These are phyloP conservation scores for Actinemys pallida DNA, from an alignment of 2,113 vertebrate genomes.

Conservation along the genomic window DNA sequence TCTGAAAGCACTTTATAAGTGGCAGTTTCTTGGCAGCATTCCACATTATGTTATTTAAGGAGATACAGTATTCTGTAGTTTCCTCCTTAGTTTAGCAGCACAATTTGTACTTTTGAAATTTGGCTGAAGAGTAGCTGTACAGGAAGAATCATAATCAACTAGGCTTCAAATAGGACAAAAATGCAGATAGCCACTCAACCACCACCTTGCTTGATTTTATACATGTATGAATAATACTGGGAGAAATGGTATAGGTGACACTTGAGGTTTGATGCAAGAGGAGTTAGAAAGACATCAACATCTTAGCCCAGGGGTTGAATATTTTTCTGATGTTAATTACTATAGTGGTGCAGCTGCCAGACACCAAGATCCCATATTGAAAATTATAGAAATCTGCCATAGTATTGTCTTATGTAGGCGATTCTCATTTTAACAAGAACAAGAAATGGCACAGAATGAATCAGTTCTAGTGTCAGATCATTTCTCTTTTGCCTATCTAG, in stretches of 20 bases:
- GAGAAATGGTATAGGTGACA: neutral
- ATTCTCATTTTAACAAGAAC: neutral
- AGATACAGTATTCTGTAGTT: neutral
- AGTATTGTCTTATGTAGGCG: neutral
- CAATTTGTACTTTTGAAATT: neutral
- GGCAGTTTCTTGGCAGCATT: neutral
- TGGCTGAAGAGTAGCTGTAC: neutral
- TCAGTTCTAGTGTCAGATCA: fast-evolving
- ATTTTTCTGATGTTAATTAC: neutral
- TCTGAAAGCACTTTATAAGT: neutral
- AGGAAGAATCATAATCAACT: neutral
- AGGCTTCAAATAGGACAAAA: neutral
- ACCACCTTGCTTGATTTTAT: neutral
- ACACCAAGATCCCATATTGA: neutral
- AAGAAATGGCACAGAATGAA: neutral
- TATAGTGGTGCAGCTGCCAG: neutral
- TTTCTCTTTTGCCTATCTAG: neutral
- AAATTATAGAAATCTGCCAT: neutral
- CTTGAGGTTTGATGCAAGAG: neutral
- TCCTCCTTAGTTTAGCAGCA: neutral
- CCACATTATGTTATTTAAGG: neutral
- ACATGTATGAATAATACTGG: neutral
- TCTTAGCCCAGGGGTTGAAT: neutral
- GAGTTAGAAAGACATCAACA: neutral
- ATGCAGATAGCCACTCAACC: neutral